Percentiles rank a stretch among this genome's conserved stretches.
Conservation (phyloP, 2,888 invertebrate genomes). For the Ennomos fuscantarius region DNA sequence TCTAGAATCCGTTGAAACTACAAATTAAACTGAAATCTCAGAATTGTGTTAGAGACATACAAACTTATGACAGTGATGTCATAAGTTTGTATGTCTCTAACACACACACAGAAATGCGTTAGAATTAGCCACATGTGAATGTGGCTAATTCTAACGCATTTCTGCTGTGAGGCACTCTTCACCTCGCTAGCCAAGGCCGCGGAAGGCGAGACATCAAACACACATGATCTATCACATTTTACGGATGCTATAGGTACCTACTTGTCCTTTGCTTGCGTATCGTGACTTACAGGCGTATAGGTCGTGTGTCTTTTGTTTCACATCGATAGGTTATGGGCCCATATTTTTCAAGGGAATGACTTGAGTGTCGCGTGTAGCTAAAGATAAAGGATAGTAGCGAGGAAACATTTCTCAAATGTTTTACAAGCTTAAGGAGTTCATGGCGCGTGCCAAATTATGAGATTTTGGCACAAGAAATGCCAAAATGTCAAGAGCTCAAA, state of each 20-base stretch:
- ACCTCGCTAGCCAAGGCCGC: constrained; percentile 31
- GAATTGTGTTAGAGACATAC: constrained; percentile 6
- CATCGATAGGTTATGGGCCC: constrained; percentile 14
- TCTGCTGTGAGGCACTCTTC: constrained; percentile 32
- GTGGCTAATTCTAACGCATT: constrained; percentile 28
- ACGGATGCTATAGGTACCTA: neutral
- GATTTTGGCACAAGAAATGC: too few species aligned
- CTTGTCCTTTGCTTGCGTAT: constrained; percentile 1
- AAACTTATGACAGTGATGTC: constrained; percentile 27
- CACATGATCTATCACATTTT: constrained; percentile 11
- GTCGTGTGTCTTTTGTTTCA: constrained; percentile 11
- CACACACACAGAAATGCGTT: constrained; percentile 27
- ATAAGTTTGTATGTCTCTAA: too few species aligned
- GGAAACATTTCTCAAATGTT: too few species aligned
- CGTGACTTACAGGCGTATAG: constrained; percentile 9
- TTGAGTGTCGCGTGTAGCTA: too few species aligned
- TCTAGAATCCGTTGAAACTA: neutral
- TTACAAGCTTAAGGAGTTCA: too few species aligned
- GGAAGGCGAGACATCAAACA: constrained; percentile 21
- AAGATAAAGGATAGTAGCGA: too few species aligned
- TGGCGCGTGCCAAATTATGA: too few species aligned
- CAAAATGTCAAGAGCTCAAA: too few species aligned
- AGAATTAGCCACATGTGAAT: constrained; percentile 26
- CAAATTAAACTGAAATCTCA: constrained; percentile 13
- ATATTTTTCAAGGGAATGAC: neutral